Percentiles rank a stretch among this genome's conserved stretches.
phyloP scores from a whole-genome alignment of 2,888 invertebrate species.

The Neuroscelio doddi region DNA sequence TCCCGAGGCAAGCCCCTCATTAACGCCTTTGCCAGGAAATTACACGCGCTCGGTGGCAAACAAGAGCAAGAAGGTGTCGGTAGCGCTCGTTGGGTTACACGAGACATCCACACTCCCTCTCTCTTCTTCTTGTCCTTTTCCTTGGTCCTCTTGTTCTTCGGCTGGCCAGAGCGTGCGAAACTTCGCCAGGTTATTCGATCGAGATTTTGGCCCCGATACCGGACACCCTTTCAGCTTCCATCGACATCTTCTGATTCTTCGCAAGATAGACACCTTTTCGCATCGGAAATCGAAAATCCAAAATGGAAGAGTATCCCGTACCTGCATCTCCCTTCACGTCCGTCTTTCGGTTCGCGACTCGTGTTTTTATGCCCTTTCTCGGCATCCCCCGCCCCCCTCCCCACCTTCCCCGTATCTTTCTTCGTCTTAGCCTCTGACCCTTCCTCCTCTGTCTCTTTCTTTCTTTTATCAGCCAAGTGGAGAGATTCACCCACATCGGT shows the following conservation, averaged over 20 bases:
- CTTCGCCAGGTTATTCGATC: constrained; percentile 61
- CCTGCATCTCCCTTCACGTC: neutral
- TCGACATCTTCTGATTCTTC: constrained; percentile 24
- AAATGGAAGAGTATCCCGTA: constrained; percentile 6
- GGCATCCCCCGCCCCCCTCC: constrained; percentile 32
- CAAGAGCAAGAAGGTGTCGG: constrained; percentile 69
- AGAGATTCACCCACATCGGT: constrained; percentile 65
- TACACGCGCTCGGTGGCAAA: constrained; percentile 71
- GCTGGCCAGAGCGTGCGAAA: constrained; percentile 64
- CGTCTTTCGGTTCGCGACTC: no score
- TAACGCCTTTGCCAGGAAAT: constrained; percentile 72
- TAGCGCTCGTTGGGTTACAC: constrained; percentile 59
- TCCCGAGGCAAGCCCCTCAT: constrained; percentile 70
- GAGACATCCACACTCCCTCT: constrained; percentile 48
- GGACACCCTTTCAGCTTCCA: constrained; percentile 29
- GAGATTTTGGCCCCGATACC: constrained; percentile 64
- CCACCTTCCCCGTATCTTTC: constrained; percentile 12
- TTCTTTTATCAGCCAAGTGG: constrained; percentile 40
- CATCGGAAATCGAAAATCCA: constrained; percentile 8
- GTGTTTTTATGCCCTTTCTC: constrained; percentile 30
- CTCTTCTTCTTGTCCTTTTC: constrained; percentile 32
- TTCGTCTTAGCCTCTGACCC: constrained; percentile 27
- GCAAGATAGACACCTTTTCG: constrained; percentile 7
- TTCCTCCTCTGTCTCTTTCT: constrained; percentile 26
- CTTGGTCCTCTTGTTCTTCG: constrained; percentile 10